These are phyloP conservation scores for Stichodactyla mertensii DNA, from an alignment of 64 coral and sea anemone species.

Conservation along the genomic window DNA sequence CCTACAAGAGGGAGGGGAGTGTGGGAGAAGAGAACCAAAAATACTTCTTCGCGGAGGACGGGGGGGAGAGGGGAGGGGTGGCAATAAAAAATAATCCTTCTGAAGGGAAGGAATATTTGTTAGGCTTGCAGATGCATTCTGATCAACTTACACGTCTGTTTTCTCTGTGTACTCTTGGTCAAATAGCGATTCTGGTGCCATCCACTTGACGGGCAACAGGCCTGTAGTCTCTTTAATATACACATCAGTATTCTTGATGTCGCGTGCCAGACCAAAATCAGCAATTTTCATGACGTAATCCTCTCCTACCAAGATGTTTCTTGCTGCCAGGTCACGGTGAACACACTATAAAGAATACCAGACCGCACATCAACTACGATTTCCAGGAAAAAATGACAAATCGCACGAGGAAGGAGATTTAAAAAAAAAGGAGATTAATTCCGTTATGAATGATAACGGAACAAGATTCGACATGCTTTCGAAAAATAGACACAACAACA, in stretches of 20 bases:
- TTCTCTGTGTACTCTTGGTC: constrained; percentile 61
- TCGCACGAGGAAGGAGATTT: not conserved
- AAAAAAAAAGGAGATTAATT: not conserved
- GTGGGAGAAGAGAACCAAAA: too few species aligned
- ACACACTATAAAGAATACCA: constrained; percentile 40
- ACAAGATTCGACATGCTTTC: not conserved
- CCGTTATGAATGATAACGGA: not conserved
- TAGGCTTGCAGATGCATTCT: too few species aligned
- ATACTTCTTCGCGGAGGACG: too few species aligned
- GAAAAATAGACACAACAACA: not conserved
- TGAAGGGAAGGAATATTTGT: too few species aligned
- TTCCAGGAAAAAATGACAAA: not conserved
- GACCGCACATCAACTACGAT: too few species aligned
- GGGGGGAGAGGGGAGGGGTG: too few species aligned
- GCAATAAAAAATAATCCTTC: too few species aligned
- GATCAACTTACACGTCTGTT: constrained; percentile 63
- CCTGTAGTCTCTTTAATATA: constrained; percentile 48
- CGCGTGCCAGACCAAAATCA: constrained; percentile 66
- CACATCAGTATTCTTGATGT: constrained; percentile 51
- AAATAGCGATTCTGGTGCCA: constrained; percentile 68
- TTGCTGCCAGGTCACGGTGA: constrained; percentile 64
- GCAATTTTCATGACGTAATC: constrained; percentile 74
- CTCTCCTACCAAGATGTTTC: constrained; percentile 70
- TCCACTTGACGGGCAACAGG: constrained; percentile 71
- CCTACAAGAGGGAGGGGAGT: too few species aligned